Evolutionary conservation across 2,888 invertebrate species (phyloP), one percentile per base, ranked within the genome.

Genomic region (Glyphotaelius pellucidus): DNA sequence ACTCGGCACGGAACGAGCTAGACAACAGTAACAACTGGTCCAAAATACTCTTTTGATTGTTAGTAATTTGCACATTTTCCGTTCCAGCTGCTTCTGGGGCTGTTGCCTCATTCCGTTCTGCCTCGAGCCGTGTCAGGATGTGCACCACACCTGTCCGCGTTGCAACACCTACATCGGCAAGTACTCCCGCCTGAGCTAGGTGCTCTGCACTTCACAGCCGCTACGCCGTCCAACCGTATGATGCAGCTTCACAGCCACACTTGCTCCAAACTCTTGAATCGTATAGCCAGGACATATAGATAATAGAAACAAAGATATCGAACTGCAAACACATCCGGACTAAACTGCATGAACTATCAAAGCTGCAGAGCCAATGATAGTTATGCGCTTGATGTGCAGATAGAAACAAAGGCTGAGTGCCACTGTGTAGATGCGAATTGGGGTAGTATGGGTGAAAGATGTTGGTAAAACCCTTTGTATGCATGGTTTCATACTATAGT

Each of bases 51-150:
- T 5, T 67, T 25, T 67, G 67, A 67, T 25, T 67, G 67, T 25
- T 67, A 9, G 67, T 67, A 67, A 67, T 25, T 67, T 67, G 7
- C 67, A 67, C 25, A 67, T 67, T n/a, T 67, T 67, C 67, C 42
- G 4, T 96, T 96, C 89, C 95, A 98, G 99, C 94, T 98, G 98
- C 95, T 97, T 98, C 96, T 96, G 97, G 89, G 98, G 98, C 25
- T 99, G 99, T 95, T 99, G 99, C 94, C 96, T 99, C 91, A 98
- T 99, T 94, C 99, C 99, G 0, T 99, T 98, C 95, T 99, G 99
- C 95, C 98, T 99, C 94, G 98, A 98, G 93, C 98, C 98, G 94
- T 98, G 98, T 95, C 98, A 98, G 98, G 98, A 98, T 94, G 98
- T 98, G 14, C 98, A 98, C 94, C 99, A 99, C 95, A 97, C 97